These are phyloP conservation scores for Lepidocolaptes lacrymiger DNA, from an alignment of 2,797 vertebrate genomes.

Conservation along the genomic window DNA sequence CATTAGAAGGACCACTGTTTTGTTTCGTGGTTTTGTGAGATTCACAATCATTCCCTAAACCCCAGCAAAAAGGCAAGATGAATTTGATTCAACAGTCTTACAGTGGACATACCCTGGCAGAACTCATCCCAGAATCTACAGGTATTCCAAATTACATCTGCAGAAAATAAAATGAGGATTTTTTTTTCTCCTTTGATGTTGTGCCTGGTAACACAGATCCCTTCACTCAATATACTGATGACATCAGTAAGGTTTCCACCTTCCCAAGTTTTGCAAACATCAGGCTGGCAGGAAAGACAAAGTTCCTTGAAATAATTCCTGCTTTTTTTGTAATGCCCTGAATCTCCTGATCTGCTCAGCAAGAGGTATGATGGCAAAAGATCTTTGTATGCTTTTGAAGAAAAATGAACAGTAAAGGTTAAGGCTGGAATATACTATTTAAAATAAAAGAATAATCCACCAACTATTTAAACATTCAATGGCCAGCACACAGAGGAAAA, in stretches of 20 bases:
- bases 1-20: neutral
- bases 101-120: neutral
- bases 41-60: neutral
- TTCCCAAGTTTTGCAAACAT: neutral
- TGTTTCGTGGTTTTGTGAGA: neutral
- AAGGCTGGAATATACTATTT: neutral
- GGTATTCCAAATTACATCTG: neutral
- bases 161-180: neutral
- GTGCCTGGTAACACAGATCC: neutral
- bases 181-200: neutral
- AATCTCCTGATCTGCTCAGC: neutral
- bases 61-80: neutral
- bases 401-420: conserved; percentile 41
- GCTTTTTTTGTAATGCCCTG: neutral
- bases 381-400: neutral
- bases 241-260: neutral
- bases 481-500: neutral
- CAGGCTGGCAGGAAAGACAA: neutral
- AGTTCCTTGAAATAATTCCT: neutral
- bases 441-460: conserved; percentile 17
- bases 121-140: neutral
- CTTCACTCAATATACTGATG: neutral
- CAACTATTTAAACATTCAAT: conserved; percentile 42
- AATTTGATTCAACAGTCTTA: neutral
- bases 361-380: neutral